Base-by-base conservation (phyloP, 2,113 vertebrate species). In the Scomber japonicus region DNA sequence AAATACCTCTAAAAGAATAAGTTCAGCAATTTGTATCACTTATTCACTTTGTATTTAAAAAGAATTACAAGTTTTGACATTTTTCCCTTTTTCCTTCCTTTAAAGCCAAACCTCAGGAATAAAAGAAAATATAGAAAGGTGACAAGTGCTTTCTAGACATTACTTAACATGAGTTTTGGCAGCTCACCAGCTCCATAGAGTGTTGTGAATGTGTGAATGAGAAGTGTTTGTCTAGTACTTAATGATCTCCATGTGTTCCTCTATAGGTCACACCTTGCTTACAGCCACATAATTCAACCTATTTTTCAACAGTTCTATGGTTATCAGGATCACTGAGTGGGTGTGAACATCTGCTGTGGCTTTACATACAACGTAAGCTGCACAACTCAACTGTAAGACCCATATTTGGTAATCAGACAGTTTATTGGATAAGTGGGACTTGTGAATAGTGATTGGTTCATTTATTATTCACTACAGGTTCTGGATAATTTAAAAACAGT, bases 261-360 rank as follows among this genome's bases (percentile, higher is more conserved):
- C 31, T 27, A 70, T 76, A 61, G 56, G 86, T 84, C 86, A 79
- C 88, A 83, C 78, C 75, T 86, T 84, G 65, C 68, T 56, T 61
- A 68, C 73, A 78, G 81, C 79, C 9, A 0, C 63, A 76, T 78
- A 78, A 76, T 67, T 57, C 62, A 62, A 62, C 24, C 49, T 80
- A 61, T 78, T 85, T 88, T 81, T 80, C 66, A 78, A 64, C 67
- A 65, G 55, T 31, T 51, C 63, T 24, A 17, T 21, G 67, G 63
- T 71, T 84, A 82, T 80, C 74, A 45, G 74, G 57, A 80, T 64
- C 82, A 68, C 78, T 69, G 82, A 77, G 81, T 81, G 86, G 82
- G 87, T 88, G 82, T 83, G 80, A 87, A 89, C 84, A 88, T 86
- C 82, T 90, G 85, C 48, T 68, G 71, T 44, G 48, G 83, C 76